These are phyloP conservation scores for Chrysotoxum bicinctum DNA, from an alignment of 2,888 invertebrate genomes.

Conservation along the genomic window DNA sequence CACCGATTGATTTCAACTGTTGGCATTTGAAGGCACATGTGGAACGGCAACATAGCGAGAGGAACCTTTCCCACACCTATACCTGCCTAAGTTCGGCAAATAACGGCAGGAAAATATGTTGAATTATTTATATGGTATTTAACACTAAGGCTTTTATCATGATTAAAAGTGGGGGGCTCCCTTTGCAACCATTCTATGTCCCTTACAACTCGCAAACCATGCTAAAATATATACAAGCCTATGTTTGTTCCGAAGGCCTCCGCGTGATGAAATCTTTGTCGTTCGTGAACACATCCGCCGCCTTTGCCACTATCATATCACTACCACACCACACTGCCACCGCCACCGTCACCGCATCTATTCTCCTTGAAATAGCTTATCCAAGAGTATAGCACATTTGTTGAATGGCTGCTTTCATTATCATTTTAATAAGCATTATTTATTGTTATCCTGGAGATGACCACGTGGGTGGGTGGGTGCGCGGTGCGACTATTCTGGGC, in stretches of 20 bases:
- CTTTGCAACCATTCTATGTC: constrained; percentile 7
- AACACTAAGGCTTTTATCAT: constrained; percentile 69
- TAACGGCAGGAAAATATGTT: constrained; percentile 46
- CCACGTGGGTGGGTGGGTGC: constrained; percentile 58
- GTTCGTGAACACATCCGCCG: constrained; percentile 19
- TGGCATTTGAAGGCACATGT: background rate
- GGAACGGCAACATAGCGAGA: background rate
- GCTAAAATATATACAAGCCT: background rate
- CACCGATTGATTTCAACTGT: constrained; percentile 65
- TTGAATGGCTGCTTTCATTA: constrained; percentile 71
- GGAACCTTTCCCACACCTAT: background rate
- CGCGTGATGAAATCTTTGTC: constrained; percentile 49
- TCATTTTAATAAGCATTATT: constrained; percentile 71
- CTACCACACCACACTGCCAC: background rate
- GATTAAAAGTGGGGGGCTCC: constrained; percentile 57
- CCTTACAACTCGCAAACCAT: constrained; percentile 3
- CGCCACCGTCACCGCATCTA: background rate
- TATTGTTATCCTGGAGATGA: constrained; percentile 66
- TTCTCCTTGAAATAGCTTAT: constrained; percentile 66
- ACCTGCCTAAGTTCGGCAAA: constrained; percentile 9
- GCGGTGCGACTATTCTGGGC: constrained; percentile 19
- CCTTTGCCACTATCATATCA: background rate
- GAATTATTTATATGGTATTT: constrained; percentile 71
- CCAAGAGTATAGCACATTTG: constrained; percentile 59
- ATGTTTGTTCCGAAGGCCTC: background rate